phyloP scores from a whole-genome alignment of 2,113 vertebrate species.

The Rafetus swinhoei region DNA sequence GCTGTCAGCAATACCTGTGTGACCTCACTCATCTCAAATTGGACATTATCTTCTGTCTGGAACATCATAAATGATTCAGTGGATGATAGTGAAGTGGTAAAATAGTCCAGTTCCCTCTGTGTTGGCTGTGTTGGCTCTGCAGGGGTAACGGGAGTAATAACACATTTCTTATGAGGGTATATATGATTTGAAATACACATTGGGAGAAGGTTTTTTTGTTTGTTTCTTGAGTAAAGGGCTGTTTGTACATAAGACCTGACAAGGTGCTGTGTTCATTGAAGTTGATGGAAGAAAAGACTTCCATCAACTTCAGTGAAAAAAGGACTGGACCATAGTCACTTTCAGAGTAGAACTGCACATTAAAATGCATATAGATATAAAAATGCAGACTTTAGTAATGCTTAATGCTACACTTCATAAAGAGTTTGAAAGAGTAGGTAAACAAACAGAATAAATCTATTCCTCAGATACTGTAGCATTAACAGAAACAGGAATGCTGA shows the following conservation, averaged over 20 bases:
- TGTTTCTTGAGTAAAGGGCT: background rate
- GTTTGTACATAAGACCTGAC: background rate
- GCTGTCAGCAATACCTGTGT: background rate
- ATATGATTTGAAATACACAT: background rate
- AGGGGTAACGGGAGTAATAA: background rate
- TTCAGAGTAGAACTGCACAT: background rate
- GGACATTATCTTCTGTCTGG: background rate
- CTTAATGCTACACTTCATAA: background rate
- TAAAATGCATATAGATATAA: background rate
- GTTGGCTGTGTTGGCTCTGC: background rate
- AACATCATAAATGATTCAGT: background rate
- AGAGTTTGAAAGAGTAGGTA: no score
- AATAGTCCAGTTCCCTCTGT: background rate
- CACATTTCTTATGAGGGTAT: accelerated
- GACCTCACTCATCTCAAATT: background rate
- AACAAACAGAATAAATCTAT: background rate
- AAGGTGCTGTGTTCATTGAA: background rate
- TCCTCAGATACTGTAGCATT: background rate
- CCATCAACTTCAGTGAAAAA: background rate
- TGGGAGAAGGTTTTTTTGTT: background rate
- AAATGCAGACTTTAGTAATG: background rate
- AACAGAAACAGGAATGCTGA: background rate
- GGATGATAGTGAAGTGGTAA: background rate
- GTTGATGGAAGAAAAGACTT: background rate
- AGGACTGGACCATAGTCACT: background rate